phyloP scores from a whole-genome alignment of 92 coral and sea anemone species.

The Siderastrea siderea region DNA sequence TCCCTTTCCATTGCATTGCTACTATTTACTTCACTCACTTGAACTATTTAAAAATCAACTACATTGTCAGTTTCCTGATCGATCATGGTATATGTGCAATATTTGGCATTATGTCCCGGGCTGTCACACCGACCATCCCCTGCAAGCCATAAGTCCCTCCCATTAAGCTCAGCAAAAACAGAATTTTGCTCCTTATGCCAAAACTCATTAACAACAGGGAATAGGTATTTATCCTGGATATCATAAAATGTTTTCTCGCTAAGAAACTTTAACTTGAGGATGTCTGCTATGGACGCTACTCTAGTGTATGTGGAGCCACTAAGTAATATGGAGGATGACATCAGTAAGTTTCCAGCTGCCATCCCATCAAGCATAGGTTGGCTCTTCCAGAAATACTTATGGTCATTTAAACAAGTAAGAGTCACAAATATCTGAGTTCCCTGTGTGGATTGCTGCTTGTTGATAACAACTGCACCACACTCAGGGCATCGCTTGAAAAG shows the following conservation, averaged over 20 bases:
- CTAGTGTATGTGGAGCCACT: slow-evolving; percentile 13
- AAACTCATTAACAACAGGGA: slow-evolving; percentile 63
- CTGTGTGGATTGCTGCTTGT: slow-evolving; percentile 5
- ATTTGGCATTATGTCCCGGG: too few relatives aligned
- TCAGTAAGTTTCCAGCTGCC: slow-evolving; percentile 58
- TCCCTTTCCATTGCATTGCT: too few relatives aligned
- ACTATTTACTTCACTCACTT: too few relatives aligned
- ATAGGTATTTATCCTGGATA: too few relatives aligned
- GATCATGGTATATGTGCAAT: slow-evolving; percentile 59
- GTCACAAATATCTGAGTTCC: slow-evolving; percentile 45
- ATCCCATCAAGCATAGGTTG: slow-evolving; percentile 42
- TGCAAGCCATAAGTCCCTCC: slow-evolving; percentile 24
- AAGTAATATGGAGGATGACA: slow-evolving; percentile 20
- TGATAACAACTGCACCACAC: not conserved
- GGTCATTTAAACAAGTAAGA: slow-evolving; percentile 40
- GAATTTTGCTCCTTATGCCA: slow-evolving; percentile 36
- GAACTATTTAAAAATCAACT: too few relatives aligned
- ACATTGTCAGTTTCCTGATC: not conserved
- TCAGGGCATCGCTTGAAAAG: too few relatives aligned
- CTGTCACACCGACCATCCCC: slow-evolving; percentile 75
- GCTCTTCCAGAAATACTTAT: too few relatives aligned
- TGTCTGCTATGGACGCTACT: not conserved
- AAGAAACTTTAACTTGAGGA: slow-evolving; percentile 1
- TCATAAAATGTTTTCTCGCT: too few relatives aligned
- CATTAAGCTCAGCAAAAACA: slow-evolving; percentile 8